These are phyloP conservation scores for Reticulitermes speratus DNA, from an alignment of 1,140 invertebrate genomes.

Conservation along the genomic window DNA sequence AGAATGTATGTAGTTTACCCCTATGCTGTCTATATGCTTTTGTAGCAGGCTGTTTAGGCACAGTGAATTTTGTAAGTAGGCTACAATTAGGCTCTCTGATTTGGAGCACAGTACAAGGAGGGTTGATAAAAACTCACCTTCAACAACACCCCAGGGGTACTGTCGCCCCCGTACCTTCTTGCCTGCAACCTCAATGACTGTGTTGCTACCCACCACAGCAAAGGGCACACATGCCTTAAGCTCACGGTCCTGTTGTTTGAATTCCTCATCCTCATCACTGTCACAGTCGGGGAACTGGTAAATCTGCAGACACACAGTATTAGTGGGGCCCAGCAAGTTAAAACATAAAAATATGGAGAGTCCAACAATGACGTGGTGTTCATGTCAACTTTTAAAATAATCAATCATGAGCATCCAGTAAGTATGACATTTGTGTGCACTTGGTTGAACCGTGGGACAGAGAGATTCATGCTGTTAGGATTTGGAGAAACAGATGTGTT, in stretches of 20 bases:
- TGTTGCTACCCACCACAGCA: slow-evolving; percentile 94
- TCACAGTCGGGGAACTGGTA: slow-evolving; percentile 98
- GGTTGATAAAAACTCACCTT: slow-evolving; percentile 58
- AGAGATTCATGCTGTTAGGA: too few species aligned
- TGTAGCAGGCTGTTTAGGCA: too few species aligned
- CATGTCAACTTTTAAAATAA: background rate
- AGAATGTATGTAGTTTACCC: too few species aligned
- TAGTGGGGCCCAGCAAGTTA: background rate
- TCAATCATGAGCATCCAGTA: background rate
- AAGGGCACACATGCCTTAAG: slow-evolving; percentile 92
- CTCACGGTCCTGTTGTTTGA: slow-evolving; percentile 87
- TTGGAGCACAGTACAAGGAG: too few species aligned
- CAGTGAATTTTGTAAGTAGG: too few species aligned
- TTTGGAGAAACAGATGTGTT: too few species aligned
- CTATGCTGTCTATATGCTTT: too few species aligned
- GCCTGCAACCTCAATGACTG: slow-evolving; percentile 88
- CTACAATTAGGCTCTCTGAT: too few species aligned
- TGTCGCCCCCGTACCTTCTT: slow-evolving; percentile 85
- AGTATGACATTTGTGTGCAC: too few species aligned
- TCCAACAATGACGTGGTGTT: background rate
- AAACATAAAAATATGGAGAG: background rate
- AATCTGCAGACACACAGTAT: slow-evolving; percentile 54
- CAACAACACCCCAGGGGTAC: slow-evolving; percentile 98
- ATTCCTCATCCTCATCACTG: slow-evolving; percentile 90
- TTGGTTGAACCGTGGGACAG: too few species aligned